phyloP scores from a whole-genome alignment of 2,888 invertebrate species.

The Leuctra nigra region DNA sequence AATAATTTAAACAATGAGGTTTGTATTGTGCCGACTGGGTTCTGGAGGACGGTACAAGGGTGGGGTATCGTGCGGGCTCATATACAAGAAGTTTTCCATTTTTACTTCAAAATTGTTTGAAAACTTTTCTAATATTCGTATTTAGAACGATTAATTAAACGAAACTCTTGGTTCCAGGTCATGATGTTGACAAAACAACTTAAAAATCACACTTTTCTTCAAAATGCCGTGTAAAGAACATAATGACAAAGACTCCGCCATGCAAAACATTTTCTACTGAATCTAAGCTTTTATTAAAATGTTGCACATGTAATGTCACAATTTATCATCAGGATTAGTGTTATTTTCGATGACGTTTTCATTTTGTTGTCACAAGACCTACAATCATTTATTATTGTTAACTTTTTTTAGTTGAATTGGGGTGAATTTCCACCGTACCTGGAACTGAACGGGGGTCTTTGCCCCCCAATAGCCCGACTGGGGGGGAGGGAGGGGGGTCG shows the following conservation, averaged over 20 bases:
- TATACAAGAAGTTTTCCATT: neutral
- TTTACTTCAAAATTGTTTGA: neutral
- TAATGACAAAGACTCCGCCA: too few relatives aligned
- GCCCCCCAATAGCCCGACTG: neutral
- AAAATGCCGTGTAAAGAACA: too few relatives aligned
- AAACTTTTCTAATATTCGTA: too few relatives aligned
- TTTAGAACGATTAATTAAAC: too few relatives aligned
- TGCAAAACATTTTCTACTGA: too few relatives aligned
- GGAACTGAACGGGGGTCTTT: neutral
- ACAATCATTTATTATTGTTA: constrained; percentile 4
- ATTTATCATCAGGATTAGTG: constrained; percentile 6
- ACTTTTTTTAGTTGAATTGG: too few relatives aligned
- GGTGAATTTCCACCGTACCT: neutral
- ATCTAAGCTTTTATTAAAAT: too few relatives aligned
- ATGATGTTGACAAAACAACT: too few relatives aligned
- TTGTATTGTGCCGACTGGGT: too few relatives aligned
- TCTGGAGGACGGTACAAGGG: too few relatives aligned
- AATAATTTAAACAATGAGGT: constrained; percentile 8
- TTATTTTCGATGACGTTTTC: constrained; percentile 13
- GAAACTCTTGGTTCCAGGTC: too few relatives aligned
- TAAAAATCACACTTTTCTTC: too few relatives aligned
- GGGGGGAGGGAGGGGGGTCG: neutral
- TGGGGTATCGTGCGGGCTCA: neutral
- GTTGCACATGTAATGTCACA: neutral
- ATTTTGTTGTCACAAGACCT: constrained; percentile 6